phyloP scores from a whole-genome alignment of 1,140 invertebrate species.

The Cylas formicarius region DNA sequence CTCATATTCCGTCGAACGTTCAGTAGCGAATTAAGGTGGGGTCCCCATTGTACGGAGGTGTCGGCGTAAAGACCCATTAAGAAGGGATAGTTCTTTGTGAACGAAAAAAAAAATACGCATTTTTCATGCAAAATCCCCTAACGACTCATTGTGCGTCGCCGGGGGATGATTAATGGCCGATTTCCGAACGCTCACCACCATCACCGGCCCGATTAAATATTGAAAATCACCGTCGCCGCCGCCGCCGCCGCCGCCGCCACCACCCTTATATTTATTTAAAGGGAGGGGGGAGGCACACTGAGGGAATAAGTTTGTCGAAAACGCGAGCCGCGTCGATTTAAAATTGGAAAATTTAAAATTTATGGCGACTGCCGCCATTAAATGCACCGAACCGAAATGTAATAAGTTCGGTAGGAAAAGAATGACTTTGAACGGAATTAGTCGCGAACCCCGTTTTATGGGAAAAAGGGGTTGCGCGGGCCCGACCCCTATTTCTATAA shows the following conservation, averaged over 20 bases:
- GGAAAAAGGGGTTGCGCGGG: no score
- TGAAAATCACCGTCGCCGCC: constrained; percentile 10
- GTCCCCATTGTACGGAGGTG: no score
- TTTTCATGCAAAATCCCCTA: constrained; percentile 15
- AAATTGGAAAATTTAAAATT: constrained; percentile 6
- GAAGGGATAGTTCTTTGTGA: no score
- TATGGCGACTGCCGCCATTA: constrained; percentile 6
- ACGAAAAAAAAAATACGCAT: constrained; percentile 6
- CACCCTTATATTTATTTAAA: constrained; percentile 11
- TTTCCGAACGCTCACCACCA: constrained; percentile 10
- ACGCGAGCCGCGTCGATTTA: neutral
- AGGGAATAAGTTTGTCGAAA: neutral
- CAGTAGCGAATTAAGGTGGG: no score
- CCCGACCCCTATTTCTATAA: no score
- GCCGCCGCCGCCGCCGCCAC: constrained; percentile 9
- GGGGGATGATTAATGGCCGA: constrained; percentile 15
- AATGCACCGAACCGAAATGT: constrained; percentile 4
- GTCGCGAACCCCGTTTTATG: no score
- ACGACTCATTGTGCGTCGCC: constrained; percentile 10
- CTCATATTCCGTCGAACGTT: no score
- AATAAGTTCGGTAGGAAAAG: no score
- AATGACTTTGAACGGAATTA: no score
- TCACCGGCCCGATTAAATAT: constrained; percentile 17
- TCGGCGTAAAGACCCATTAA: no score
- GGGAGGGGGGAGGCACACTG: constrained; percentile 3